phyloP scores from a whole-genome alignment of 2,888 invertebrate species.

The Ptilodon capucinus region DNA sequence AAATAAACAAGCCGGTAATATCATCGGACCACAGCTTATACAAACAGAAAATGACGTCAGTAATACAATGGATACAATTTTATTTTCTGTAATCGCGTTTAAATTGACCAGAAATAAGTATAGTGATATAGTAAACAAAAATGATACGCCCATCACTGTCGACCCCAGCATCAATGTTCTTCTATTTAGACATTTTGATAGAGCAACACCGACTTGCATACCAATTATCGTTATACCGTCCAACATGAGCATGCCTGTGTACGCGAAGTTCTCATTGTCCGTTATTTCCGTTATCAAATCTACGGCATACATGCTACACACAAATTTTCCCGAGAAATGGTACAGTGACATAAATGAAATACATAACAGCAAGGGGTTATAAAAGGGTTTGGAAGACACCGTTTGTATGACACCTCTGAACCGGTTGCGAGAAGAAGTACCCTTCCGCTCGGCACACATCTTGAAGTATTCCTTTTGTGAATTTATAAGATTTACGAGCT shows the following conservation, averaged over 20 bases:
- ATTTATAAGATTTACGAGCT: slow-evolving; percentile 30
- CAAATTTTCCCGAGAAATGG: slow-evolving; percentile 15
- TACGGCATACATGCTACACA: slow-evolving; percentile 13
- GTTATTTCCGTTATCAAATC: slow-evolving; percentile 31
- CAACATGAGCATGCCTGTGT: slow-evolving; percentile 39
- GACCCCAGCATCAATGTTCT: slow-evolving; percentile 31
- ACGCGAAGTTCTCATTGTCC: slow-evolving; percentile 27
- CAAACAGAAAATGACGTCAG: slow-evolving; percentile 37
- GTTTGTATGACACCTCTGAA: slow-evolving; percentile 11
- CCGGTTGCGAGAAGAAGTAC: slow-evolving; percentile 11
- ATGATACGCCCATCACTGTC: slow-evolving; percentile 29
- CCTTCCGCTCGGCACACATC: slow-evolving; percentile 8
- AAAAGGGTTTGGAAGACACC: slow-evolving; percentile 24
- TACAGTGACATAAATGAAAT: slow-evolving; percentile 21
- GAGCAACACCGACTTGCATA: slow-evolving; percentile 40
- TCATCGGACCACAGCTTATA: slow-evolving; percentile 38
- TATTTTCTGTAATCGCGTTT: slow-evolving; percentile 29
- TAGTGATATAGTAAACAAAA: slow-evolving; percentile 38
- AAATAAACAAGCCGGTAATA: slow-evolving; percentile 27
- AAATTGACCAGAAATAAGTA: slow-evolving; percentile 42
- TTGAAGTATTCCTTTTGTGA: slow-evolving; percentile 27
- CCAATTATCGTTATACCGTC: slow-evolving; percentile 40
- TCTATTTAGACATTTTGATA: slow-evolving; percentile 34
- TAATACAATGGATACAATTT: slow-evolving; percentile 29
- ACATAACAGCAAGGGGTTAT: slow-evolving; percentile 23